Evolutionary conservation across 2,888 invertebrate species (phyloP).

Genomic region (Latrodectus elegans): DNA sequence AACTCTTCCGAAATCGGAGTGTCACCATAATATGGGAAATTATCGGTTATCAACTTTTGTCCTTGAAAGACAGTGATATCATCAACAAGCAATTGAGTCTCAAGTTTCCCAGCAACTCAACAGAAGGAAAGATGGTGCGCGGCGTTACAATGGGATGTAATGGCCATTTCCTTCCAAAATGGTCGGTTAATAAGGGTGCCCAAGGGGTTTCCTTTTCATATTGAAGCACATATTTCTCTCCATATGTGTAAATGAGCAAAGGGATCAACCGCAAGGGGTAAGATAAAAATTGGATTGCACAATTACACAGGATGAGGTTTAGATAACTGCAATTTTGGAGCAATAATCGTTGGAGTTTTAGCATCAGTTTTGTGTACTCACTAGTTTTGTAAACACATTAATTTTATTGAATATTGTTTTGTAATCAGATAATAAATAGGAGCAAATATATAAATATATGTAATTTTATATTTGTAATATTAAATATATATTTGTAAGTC

Average conservation of each 20-base stretch:
- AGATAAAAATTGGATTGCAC: not conserved
- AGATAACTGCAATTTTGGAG: too few relatives aligned
- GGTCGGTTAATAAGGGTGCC: not conserved
- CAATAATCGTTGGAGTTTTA: too few relatives aligned
- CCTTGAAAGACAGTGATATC: slow-evolving; percentile 29
- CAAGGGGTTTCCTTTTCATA: not conserved
- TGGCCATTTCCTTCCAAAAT: not conserved
- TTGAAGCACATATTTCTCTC: not conserved
- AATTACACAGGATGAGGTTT: too few relatives aligned
- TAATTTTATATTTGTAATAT: too few relatives aligned
- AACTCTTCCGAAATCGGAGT: not conserved
- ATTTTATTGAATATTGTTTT: too few relatives aligned
- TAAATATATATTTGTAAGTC: too few relatives aligned
- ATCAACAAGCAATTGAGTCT: not conserved
- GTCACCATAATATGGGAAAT: slow-evolving; percentile 37
- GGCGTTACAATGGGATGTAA: not conserved
- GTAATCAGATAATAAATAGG: too few relatives aligned
- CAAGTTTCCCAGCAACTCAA: not conserved
- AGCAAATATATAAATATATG: too few relatives aligned
- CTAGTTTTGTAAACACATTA: too few relatives aligned
- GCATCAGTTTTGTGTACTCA: too few relatives aligned
- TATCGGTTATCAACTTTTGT: slow-evolving; percentile 35
- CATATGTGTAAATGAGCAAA: not conserved
- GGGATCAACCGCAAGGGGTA: not conserved
- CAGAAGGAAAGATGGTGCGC: not conserved